phyloP scores from a whole-genome alignment of 2,113 vertebrate genomes.

The Pedionomus torquatus region DNA sequence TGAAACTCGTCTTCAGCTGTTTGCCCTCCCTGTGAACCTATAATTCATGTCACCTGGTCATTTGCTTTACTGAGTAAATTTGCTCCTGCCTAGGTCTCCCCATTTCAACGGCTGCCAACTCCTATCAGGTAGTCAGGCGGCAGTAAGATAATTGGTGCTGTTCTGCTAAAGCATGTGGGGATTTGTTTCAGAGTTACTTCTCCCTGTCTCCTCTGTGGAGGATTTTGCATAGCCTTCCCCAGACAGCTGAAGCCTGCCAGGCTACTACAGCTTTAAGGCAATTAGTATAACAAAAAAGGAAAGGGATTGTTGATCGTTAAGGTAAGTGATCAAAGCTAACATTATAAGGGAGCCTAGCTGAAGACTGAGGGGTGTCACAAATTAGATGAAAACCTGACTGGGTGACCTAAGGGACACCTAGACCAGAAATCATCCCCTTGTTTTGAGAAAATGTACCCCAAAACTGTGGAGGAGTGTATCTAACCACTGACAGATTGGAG shows the following conservation, averaged over 20 bases:
- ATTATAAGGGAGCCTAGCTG: background rate
- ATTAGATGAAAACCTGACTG: background rate
- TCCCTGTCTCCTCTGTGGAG: background rate
- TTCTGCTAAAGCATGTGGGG: background rate
- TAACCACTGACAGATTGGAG: background rate
- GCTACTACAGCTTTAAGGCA: background rate
- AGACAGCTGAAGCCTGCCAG: background rate
- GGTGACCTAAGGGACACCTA: background rate
- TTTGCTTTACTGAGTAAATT: background rate
- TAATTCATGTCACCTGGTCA: conserved; percentile 23
- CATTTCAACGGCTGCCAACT: background rate
- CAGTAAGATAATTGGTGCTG: background rate
- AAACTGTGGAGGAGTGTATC: background rate
- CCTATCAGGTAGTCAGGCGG: background rate
- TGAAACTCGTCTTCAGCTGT: background rate
- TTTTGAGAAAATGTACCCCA: background rate
- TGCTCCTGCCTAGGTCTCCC: background rate
- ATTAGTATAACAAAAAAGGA: background rate
- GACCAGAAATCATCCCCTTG: background rate
- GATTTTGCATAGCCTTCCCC: background rate
- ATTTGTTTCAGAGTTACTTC: rapidly evolving
- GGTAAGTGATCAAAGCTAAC: background rate
- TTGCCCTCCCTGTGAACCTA: background rate
- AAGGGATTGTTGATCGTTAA: background rate
- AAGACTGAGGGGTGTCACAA: background rate